phyloP scores from a whole-genome alignment of 2,797 vertebrate genomes.

The Coccyzus lansbergi region DNA sequence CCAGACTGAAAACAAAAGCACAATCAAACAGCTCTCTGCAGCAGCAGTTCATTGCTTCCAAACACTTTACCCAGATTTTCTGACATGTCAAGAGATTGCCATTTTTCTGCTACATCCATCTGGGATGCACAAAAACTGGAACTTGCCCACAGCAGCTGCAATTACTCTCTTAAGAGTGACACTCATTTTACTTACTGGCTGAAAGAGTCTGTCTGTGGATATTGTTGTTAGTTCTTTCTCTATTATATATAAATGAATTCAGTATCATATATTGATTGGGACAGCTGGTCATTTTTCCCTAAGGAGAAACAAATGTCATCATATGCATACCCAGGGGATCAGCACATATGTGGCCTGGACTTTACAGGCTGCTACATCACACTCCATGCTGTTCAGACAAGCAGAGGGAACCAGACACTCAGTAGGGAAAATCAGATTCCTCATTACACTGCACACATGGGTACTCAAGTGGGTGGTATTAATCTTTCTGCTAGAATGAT shows the following conservation, averaged over 20 bases:
- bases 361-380: not conserved
- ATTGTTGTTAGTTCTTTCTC: not conserved
- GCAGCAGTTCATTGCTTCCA: not conserved
- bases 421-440: not conserved
- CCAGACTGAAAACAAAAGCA: not conserved
- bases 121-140: not conserved
- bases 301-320: constrained; percentile 1
- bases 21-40: not conserved
- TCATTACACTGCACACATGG: not conserved
- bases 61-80: not conserved
- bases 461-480: not conserved
- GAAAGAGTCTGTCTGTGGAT: not conserved
- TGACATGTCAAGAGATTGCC: not conserved
- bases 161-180: constrained; percentile 18
- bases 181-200: not conserved
- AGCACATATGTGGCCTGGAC: not conserved
- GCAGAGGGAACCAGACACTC: not conserved
- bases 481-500: not conserved
- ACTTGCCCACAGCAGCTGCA: not conserved
- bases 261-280: not conserved
- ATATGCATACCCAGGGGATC: not conserved
- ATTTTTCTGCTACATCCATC: not conserved
- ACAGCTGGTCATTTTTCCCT: constrained; percentile 37
- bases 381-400: not conserved
- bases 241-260: not conserved